Percentiles rank a stretch among this genome's conserved stretches.
These are phyloP conservation scores for Balearica regulorum DNA, from an alignment of 2,797 vertebrate species.

Conservation along the genomic window DNA sequence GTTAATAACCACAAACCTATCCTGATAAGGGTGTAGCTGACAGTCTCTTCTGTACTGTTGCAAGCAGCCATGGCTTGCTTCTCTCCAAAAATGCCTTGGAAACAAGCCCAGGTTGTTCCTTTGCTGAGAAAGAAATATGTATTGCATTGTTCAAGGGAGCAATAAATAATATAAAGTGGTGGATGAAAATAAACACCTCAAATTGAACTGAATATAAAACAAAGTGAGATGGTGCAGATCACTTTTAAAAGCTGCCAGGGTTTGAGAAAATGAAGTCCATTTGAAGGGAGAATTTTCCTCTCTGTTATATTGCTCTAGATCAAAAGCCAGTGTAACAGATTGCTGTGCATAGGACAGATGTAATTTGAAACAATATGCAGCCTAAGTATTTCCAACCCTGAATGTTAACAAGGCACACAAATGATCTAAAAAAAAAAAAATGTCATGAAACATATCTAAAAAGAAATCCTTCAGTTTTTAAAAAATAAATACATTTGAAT, in stretches of 20 bases:
- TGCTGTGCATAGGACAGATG: neutral
- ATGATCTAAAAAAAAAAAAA: neutral
- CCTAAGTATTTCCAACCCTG: neutral
- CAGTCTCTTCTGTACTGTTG: neutral
- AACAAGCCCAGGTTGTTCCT: neutral
- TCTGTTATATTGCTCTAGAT: neutral
- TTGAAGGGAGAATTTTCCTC: slow-evolving; percentile 24
- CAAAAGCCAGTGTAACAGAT: slow-evolving; percentile 24
- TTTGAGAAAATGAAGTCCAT: slow-evolving; percentile 23
- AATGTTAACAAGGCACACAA: neutral
- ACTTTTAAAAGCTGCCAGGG: neutral
- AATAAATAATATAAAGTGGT: slow-evolving; percentile 24
- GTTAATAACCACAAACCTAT: neutral
- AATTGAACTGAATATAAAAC: slow-evolving; percentile 29
- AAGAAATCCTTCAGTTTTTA: neutral
- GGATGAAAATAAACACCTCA: slow-evolving; percentile 25
- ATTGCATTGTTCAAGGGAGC: slow-evolving; percentile 22
- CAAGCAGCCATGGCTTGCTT: neutral
- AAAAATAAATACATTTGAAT: neutral
- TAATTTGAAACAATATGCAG: slow-evolving; percentile 5
- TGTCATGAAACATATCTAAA: neutral
- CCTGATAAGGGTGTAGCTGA: neutral
- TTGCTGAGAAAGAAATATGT: slow-evolving; percentile 5
- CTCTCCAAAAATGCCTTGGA: slow-evolving; percentile 14
- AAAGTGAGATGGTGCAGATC: neutral